phyloP scores from a whole-genome alignment of 2,797 vertebrate species.

The Sebastes taczanowskii region DNA sequence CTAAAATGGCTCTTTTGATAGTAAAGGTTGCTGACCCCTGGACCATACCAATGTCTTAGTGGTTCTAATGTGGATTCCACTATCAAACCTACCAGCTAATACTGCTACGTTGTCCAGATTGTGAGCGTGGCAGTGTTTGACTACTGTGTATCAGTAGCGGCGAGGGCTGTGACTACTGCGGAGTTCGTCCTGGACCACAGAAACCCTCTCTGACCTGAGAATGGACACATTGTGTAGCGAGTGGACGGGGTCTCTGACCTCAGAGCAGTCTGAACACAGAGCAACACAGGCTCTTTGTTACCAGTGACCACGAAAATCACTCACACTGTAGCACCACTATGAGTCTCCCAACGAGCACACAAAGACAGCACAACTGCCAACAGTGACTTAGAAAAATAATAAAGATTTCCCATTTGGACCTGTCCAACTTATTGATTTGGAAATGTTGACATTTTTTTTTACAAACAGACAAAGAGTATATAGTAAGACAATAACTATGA shows the following conservation, averaged over 20 bases:
- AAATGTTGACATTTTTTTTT: not conserved
- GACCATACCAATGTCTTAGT: no score
- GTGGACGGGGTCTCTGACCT: conserved; percentile 77
- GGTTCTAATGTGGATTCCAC: not conserved
- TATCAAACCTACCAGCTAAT: not conserved
- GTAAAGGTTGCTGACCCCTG: no score
- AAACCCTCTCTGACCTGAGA: conserved; percentile 50
- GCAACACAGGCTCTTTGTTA: conserved; percentile 89
- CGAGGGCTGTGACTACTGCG: not conserved
- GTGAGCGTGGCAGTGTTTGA: not conserved
- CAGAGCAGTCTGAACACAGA: conserved; percentile 83
- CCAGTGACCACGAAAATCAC: conserved; percentile 78
- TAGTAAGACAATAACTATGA: conserved; percentile 38
- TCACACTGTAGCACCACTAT: conserved; percentile 49
- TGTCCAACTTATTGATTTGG: not conserved
- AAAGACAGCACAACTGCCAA: not conserved
- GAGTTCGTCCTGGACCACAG: conserved; percentile 33
- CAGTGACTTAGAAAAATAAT: not conserved
- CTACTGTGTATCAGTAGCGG: not conserved
- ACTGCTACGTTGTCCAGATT: not conserved
- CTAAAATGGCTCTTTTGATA: no score
- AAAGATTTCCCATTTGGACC: not conserved
- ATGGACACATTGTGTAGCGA: conserved; percentile 58
- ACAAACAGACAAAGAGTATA: not conserved
- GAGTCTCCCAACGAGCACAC: conserved; percentile 9